Base-by-base conservation (phyloP, 2,113 vertebrate genomes). In the Pteropus alecto region DNA sequence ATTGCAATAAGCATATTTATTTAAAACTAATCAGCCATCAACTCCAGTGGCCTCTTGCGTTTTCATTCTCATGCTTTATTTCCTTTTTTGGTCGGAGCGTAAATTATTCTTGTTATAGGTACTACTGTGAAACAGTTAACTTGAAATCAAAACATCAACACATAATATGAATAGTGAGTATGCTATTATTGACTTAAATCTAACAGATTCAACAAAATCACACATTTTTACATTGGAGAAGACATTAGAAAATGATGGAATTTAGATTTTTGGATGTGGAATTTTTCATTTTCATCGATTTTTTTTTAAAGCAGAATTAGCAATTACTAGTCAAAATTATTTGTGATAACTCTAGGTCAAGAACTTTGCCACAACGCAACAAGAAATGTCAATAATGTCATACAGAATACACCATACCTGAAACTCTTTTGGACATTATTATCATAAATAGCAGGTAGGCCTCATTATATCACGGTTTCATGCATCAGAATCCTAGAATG, bases 21-120 rank as follows among this genome's bases (percentile, higher is more conserved):
- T 95, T 95, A 94, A 78, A 97, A 94, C 2, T 92, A 90, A 94
- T 94, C 71, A 87, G 91, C 28, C 24, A 96, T 90, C 33, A 13
- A 68, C 21, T 93, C n/a, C 26, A 94, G 5, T 84, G 21, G 95
- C 41, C 41, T 96, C 70, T 87, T 92, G 56, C 90, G 19, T 67
- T 93, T 97, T 94, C 58, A 87, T 10, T 93, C 87, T 4, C 48
- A 87, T 81, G 46, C 77, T 93, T 90, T 96, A 96, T 92, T 94
- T 96, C 19, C 28, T 84, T 95, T 92, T 41, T 84, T 90, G 87
- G 65, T 89, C n/a, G n/a, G 67, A 13, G 35, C 97, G 19, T 93
- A 76, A 93, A 89, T 91, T 85, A 93, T 92, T 87, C 92, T 77
- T 33, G 30, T 83, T 33, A 83, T 94, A 76, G 33, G 7, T 65